Base-by-base conservation (phyloP, 2,113 vertebrate genomes). In the Dolichotis patagonum region DNA sequence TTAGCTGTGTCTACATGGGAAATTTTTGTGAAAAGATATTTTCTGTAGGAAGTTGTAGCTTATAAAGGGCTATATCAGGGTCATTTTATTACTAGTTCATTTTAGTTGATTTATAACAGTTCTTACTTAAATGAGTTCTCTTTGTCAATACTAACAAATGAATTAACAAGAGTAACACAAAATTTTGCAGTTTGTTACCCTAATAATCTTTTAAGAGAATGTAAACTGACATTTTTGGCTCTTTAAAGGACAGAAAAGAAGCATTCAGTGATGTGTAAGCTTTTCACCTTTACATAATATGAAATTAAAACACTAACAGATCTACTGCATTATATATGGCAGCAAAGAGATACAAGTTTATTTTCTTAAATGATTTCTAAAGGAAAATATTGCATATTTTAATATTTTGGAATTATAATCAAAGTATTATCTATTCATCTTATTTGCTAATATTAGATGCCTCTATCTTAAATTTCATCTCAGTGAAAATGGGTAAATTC, bases 1-100 rank as follows among this genome's bases (percentile, higher is more conserved):
- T 97, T 96, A 96, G 90, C 94, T 96, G 97, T 95, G 92, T 97
- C 94, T 91, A n/a, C 93, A 87, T 84, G 97, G 97, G 96, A 85
- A 93, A 73, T 96, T 97, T 96, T 85, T 88, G 43, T 97, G 89
- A 98, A 98, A 97, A 97, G 54, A 77, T 77, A 22, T 96, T 97
- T 98, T 97, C 97, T 98, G 97, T 93, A 83, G 26, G 73, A 95
- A 95, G 12, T 11, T 63, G 22, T 32, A 58, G 32, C 60, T 85
- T 63, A 30, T 30, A 89, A 91, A 75, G 46, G 67, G 43, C 9
- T 60, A 1, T 26, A 35, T 88, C 20, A 83, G 26, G 62, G 80
- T 93, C 26, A 83, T 41, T 69, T 80, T 84, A 67, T 91, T 67
- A 73, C 85, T 95, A 38, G 58, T 84, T 83, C 28, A 91, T 85